Percentiles rank a stretch among this genome's conserved stretches.
Evolutionary conservation across 92 coral and sea anemone genomes (phyloP).

Genomic region (Siderastrea siderea): DNA sequence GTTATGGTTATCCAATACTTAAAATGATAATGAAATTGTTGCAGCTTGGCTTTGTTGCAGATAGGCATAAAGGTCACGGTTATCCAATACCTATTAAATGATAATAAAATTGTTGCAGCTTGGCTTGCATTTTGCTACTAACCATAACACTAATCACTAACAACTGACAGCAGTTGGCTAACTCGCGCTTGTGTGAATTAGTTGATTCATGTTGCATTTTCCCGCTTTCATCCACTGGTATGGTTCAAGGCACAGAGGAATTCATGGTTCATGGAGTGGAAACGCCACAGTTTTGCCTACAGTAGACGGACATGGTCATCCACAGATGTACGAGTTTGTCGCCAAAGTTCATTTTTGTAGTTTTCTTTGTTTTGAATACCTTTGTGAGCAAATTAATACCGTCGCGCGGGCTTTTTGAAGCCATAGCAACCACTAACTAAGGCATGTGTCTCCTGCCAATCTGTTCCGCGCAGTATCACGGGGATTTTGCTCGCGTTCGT

Average conservation of each 20-base stretch:
- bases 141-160: neutral
- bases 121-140: neutral
- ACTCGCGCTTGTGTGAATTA: neutral
- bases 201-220: slow-evolving; percentile 15
- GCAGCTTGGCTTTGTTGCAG: neutral
- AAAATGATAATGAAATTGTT: no score
- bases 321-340: slow-evolving; percentile 28
- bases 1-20: no score
- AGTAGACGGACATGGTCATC: neutral
- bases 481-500: no score
- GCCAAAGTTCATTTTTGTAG: slow-evolving; percentile 5
- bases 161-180: neutral
- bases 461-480: no score
- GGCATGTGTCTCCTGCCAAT: no score
- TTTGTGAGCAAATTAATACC: neutral
- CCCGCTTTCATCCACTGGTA: slow-evolving; percentile 7
- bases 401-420: neutral
- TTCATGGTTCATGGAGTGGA: slow-evolving; percentile 17
- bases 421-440: no score
- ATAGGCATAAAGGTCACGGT: neutral
- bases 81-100: neutral
- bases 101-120: neutral
- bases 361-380: neutral
- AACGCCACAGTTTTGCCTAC: slow-evolving; percentile 21
- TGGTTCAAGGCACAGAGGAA: slow-evolving; percentile 8